Percentiles rank a stretch among this genome's conserved stretches.
phyloP scores from a whole-genome alignment of 2,797 vertebrate genomes.

The Gastrophryne carolinensis region DNA sequence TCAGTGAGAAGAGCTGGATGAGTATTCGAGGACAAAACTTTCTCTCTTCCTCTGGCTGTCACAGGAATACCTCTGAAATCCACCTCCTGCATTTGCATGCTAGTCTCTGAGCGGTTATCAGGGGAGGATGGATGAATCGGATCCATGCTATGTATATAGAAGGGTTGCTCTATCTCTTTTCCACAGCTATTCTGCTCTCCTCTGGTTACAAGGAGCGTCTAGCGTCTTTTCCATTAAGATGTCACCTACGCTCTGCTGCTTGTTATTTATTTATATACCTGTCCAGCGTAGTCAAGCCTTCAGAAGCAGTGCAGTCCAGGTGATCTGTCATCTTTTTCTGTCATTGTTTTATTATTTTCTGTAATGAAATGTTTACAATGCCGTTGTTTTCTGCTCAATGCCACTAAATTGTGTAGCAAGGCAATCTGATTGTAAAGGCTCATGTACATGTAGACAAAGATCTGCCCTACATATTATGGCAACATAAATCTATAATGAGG shows the following conservation, averaged over 20 bases:
- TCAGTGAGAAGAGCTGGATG: not conserved
- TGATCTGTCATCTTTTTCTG: not conserved
- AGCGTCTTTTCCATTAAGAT: constrained; percentile 17
- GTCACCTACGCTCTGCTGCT: not conserved
- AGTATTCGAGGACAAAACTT: not conserved
- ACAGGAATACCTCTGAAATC: constrained; percentile 8
- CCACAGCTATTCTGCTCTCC: constrained; percentile 3
- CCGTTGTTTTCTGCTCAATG: not conserved
- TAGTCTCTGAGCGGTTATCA: not conserved
- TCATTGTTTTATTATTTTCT: not conserved
- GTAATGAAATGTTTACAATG: not conserved
- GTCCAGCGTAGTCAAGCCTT: constrained; percentile 8
- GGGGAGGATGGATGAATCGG: not conserved
- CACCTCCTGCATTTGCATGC: constrained; percentile 30
- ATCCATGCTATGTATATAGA: constrained; percentile 5
- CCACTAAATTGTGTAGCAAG: no score
- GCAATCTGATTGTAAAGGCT: not conserved
- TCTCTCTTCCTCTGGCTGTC: not conserved
- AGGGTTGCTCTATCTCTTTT: not conserved
- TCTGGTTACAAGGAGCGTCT: constrained; percentile 16
- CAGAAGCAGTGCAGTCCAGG: not conserved
- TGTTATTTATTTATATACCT: constrained; percentile 34
- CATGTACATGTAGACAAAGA: not conserved
- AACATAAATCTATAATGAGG: not conserved
- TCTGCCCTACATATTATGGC: not conserved